Base-by-base conservation (phyloP, 2,888 invertebrate species). In the Octonoba sinensis region DNA sequence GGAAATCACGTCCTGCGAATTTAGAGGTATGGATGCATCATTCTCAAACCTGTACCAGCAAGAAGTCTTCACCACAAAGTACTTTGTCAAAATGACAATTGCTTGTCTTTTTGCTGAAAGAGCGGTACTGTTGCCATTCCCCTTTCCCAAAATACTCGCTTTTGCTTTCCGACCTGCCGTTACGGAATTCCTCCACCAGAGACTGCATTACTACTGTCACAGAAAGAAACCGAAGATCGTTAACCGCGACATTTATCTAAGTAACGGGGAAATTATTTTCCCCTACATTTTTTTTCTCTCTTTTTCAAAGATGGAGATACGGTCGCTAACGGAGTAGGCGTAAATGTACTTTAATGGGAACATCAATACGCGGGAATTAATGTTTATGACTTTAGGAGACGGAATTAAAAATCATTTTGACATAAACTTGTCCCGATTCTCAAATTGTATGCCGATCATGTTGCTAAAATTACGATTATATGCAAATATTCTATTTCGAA, bases 21-120 rank as follows among this genome's bases (percentile, higher is more conserved):
- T 71, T 65, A 44, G 56, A 49, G 15, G 60, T 13, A 64, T 22
- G 44, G 20, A 47, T 12, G 20, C 49, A 36, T 20, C 36, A 51
- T 24, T 66, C 36, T 36, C 36, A 36, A 36, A 8, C 36, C 36
- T 36, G 36, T 11, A 36, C 36, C 36, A 36, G 36, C 36, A 36
- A 36, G 36, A 36, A 36, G 36, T 36, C 36, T 36, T 36, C 36
- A 60, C 44, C 60, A 8, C 72, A 67, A 22, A 59, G 67, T 46
- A 79, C 72, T 79, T 79, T 79, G 78, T 79, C 78, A 79, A 79
- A 79, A 72, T 79, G 78, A 79, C 78, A 79, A 79, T 79, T 79
- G 78, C 78, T 60, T 79, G 78, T 79, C 78, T 78, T 27, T 20
- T 57, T 44, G 78, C 57, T 78, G 78, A 79, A 72, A 79, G 72